These are phyloP conservation scores for Actenoides hombroni DNA, from an alignment of 2,113 vertebrate species.

Conservation along the genomic window DNA sequence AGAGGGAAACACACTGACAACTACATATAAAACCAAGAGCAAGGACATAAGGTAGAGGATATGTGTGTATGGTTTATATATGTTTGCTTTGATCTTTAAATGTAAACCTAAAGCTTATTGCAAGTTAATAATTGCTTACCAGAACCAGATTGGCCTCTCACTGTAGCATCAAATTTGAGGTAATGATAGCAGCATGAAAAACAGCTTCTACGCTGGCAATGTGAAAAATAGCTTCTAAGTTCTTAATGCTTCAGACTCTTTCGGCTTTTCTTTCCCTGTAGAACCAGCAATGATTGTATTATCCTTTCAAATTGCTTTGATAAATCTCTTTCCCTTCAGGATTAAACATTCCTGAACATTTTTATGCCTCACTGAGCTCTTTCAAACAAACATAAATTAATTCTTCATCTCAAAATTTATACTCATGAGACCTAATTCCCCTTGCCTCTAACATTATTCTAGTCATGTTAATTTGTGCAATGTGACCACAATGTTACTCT, in stretches of 20 bases:
- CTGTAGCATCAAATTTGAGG: not conserved
- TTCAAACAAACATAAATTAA: conserved; percentile 12
- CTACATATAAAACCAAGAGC: not conserved
- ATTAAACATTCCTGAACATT: conserved; percentile 9
- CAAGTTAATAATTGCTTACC: not conserved
- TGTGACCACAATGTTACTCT: not conserved
- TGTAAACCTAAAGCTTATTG: not conserved
- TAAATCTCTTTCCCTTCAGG: conserved; percentile 18
- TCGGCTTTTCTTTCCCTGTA: conserved; percentile 19
- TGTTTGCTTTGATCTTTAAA: conserved; percentile 9
- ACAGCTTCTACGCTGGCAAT: not conserved
- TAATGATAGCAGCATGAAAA: conserved; percentile 18
- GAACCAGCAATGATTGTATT: conserved; percentile 19
- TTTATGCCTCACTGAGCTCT: conserved; percentile 26
- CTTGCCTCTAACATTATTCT: not conserved
- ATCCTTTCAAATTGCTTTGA: conserved; percentile 39
- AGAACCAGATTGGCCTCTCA: conserved; percentile 6
- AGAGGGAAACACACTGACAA: not conserved
- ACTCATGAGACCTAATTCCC: not conserved
- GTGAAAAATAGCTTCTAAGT: not conserved
- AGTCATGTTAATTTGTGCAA: not conserved
- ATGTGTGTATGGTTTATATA: not conserved
- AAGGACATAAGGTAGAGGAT: not conserved
- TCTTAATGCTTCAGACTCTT: not conserved
- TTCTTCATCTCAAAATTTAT: not conserved